Conservation (phyloP, 2,113 vertebrate genomes). For the Malurus alboscapulatus region DNA sequence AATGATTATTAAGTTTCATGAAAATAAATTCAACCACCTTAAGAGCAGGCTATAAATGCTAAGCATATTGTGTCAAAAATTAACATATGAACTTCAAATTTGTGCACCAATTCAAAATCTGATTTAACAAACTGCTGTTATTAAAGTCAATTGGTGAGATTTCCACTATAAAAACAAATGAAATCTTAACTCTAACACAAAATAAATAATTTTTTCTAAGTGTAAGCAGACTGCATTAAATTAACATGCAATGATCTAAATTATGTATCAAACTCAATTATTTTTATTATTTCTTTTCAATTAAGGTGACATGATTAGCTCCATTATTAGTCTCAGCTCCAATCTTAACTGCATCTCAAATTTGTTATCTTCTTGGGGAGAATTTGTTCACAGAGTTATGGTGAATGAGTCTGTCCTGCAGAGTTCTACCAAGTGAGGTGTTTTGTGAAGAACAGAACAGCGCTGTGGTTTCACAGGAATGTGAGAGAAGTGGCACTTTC, state of each 20-base stretch:
- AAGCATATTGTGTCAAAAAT: conserved; percentile 43
- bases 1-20: neutral
- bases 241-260: conserved; percentile 68
- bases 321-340: neutral
- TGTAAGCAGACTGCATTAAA: conserved; percentile 64
- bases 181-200: conserved; percentile 50
- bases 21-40: conserved; percentile 43
- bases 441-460: neutral
- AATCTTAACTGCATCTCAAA: neutral
- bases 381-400: neutral
- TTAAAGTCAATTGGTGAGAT: conserved; percentile 62
- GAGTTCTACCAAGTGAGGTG: neutral
- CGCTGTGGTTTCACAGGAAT: neutral
- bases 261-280: conserved; percentile 79
- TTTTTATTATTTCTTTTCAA: conserved; percentile 77
- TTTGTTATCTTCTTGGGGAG: neutral
- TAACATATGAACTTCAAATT: conserved; percentile 59
- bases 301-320: conserved; percentile 68
- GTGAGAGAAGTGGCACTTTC: neutral
- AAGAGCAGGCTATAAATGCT: neutral
- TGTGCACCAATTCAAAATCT: conserved; percentile 51
- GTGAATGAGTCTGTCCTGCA: neutral
- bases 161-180: conserved; percentile 71
- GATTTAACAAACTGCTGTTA: conserved; percentile 72
- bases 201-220: conserved; percentile 71